Evolutionary conservation across 2,888 invertebrate genomes (phyloP).

Genomic region (Hyposoter didymator): DNA sequence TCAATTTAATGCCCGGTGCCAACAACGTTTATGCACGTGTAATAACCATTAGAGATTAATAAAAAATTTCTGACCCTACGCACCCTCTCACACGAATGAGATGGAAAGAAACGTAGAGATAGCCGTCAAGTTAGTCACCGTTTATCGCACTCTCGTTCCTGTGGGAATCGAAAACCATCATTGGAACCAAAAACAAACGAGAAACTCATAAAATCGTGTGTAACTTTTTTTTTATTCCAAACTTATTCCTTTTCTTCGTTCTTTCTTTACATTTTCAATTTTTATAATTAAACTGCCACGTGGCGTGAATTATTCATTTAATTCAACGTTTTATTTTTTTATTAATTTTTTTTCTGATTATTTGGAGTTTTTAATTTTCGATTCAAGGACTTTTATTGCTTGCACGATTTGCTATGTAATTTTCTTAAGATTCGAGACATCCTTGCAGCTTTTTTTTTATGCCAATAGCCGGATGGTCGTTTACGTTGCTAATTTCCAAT

Average conservation of each 20-base stretch:
- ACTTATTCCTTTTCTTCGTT: neutral
- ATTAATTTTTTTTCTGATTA: neutral
- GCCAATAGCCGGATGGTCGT: conserved; percentile 19
- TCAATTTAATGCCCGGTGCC: conserved; percentile 72
- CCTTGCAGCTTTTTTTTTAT: neutral
- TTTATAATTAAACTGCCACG: no score
- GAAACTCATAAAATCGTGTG: neutral
- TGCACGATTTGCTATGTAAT: neutral
- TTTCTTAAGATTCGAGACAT: conserved; percentile 31
- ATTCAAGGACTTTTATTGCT: neutral
- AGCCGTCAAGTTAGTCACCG: conserved; percentile 31
- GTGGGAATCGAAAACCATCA: conserved; percentile 16
- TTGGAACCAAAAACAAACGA: conserved; percentile 19
- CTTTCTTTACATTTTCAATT: neutral
- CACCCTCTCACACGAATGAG: conserved; percentile 23
- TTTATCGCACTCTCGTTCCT: conserved; percentile 34
- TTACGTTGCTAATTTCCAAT: conserved; percentile 38
- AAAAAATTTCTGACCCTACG: conserved; percentile 67
- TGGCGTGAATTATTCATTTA: neutral
- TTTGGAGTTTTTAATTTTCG: neutral
- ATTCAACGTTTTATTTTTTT: neutral
- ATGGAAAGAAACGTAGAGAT: conserved; percentile 8
- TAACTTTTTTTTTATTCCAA: neutral
- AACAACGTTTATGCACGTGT: conserved; percentile 73
- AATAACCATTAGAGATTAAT: conserved; percentile 73